phyloP scores from a whole-genome alignment of 2,113 vertebrate genomes.

The Odontesthes bonariensis region DNA sequence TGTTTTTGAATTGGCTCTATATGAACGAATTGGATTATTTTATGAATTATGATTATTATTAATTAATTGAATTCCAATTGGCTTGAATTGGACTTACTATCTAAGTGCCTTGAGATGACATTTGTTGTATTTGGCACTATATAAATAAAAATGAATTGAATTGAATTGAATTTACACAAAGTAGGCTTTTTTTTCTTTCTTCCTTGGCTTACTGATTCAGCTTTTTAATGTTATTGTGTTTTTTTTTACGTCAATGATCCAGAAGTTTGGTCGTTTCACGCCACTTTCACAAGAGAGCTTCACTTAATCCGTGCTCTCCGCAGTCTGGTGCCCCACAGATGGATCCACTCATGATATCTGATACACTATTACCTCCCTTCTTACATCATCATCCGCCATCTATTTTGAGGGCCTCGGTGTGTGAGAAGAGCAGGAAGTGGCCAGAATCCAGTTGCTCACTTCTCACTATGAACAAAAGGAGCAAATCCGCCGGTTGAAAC shows the following conservation, averaged over 20 bases:
- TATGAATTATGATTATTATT: too few relatives aligned
- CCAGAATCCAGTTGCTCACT: conserved; percentile 10
- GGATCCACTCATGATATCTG: conserved; percentile 23
- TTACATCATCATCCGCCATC: conserved; percentile 1
- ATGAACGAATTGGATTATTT: too few relatives aligned
- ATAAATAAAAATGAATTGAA: too few relatives aligned
- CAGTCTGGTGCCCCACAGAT: not conserved
- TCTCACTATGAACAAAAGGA: conserved; percentile 28
- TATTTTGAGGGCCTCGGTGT: conserved; percentile 46
- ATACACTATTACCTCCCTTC: conserved; percentile 36
- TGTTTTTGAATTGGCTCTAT: too few relatives aligned
- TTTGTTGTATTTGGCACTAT: too few relatives aligned
- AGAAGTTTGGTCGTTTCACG: not conserved
- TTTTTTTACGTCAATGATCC: not conserved
- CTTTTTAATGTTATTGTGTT: not conserved
- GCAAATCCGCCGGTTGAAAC: conserved; percentile 43
- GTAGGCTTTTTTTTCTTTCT: not conserved
- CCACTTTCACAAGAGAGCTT: not conserved
- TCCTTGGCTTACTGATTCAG: not conserved
- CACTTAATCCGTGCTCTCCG: not conserved
- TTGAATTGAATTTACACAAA: not conserved
- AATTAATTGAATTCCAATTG: too few relatives aligned
- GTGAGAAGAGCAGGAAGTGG: conserved; percentile 23
- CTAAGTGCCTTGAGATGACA: too few relatives aligned
- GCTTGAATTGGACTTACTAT: too few relatives aligned